Conservation (phyloP, 2,113 vertebrate species). For the Tachycineta bicolor region DNA sequence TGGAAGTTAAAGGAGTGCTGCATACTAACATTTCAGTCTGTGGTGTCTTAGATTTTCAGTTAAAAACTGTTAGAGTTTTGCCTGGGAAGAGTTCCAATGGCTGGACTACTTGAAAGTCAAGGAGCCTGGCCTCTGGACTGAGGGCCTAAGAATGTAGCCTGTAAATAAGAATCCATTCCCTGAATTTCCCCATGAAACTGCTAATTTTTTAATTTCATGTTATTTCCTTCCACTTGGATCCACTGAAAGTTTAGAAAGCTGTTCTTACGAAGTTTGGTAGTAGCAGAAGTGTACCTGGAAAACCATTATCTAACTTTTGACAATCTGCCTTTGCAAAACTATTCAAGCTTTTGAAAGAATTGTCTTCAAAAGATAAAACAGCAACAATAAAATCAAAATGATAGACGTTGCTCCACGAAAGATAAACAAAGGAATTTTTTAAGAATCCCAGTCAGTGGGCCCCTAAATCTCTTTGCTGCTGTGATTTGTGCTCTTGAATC, state of each 20-base stretch:
- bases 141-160: neutral
- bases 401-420: neutral
- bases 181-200: neutral
- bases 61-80: neutral
- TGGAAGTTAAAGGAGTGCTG: neutral
- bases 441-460: neutral
- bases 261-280: neutral
- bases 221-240: neutral
- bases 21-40: fast-evolving
- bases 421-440: neutral
- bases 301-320: neutral
- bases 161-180: neutral
- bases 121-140: neutral
- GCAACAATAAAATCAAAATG: neutral
- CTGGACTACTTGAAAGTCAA: neutral
- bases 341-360: neutral
- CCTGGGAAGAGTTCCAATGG: neutral
- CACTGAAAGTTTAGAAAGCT: neutral
- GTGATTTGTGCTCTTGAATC: neutral
- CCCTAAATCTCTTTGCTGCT: neutral
- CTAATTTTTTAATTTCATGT: neutral
- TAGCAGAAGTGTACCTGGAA: neutral
- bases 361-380: neutral
- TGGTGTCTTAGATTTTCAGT: neutral
- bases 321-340: neutral